Percentiles rank a stretch among this genome's conserved stretches.
phyloP scores from a whole-genome alignment of 2,113 vertebrate species.

The Hiodon alosoides region DNA sequence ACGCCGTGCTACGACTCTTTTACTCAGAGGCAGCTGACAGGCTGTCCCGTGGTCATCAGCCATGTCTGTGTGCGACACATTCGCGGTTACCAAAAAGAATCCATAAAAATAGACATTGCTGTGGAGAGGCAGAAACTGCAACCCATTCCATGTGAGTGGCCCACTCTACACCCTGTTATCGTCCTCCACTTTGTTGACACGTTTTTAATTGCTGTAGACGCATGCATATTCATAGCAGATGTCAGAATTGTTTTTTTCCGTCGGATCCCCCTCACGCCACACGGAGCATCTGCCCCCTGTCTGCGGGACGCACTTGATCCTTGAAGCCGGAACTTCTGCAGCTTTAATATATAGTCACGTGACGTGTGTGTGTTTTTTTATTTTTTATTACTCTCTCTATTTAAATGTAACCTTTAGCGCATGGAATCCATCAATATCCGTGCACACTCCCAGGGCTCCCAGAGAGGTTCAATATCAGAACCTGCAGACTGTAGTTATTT shows the following conservation, averaged over 20 bases:
- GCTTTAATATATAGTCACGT: conserved; percentile 17
- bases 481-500: conserved; percentile 24
- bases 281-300: conserved; percentile 8
- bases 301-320: neutral
- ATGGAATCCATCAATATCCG: conserved; percentile 35
- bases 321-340: neutral
- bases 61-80: too few species aligned
- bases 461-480: conserved; percentile 34
- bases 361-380: neutral
- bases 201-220: conserved; percentile 52
- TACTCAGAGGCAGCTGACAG: too few species aligned
- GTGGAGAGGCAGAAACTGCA: conserved; percentile 39
- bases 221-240: conserved; percentile 38
- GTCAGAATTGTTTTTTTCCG: neutral
- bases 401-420: conserved; percentile 43
- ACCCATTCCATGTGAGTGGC: conserved; percentile 39
- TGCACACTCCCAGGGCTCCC: conserved; percentile 7
- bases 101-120: neutral
- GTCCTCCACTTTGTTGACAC: conserved; percentile 38
- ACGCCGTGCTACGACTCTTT: too few species aligned
- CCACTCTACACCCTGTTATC: conserved; percentile 27
- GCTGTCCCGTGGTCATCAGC: too few species aligned
- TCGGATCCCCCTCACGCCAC: neutral
- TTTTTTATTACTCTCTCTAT: conserved; percentile 6
- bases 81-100: too few species aligned